phyloP scores from a whole-genome alignment of 1,140 invertebrate species.

The Hylyphantes graminicola region DNA sequence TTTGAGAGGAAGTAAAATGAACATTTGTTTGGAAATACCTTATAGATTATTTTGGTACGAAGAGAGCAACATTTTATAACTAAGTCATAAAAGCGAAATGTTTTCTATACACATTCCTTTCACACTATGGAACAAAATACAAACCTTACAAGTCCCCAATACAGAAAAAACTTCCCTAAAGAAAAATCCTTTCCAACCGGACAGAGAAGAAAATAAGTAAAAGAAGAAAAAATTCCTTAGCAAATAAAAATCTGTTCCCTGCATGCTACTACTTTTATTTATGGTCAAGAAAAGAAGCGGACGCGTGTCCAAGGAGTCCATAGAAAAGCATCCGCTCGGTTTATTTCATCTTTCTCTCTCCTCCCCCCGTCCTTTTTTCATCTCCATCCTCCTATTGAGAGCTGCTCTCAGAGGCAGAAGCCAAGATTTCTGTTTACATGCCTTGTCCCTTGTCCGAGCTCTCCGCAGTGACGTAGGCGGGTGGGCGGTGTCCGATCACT shows the following conservation, averaged over 20 bases:
- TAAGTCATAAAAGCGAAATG: too few species aligned
- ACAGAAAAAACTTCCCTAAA: background rate
- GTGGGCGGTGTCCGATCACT: slow-evolving; percentile 59
- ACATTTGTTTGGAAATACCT: too few species aligned
- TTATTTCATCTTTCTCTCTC: slow-evolving; percentile 52
- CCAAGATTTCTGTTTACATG: slow-evolving; percentile 60
- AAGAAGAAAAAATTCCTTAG: background rate
- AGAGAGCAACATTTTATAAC: too few species aligned
- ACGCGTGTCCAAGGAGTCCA: slow-evolving; percentile 44
- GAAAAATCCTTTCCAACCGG: background rate
- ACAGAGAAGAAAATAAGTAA: background rate
- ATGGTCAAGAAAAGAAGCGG: slow-evolving; percentile 34
- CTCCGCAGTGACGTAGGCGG: slow-evolving; percentile 38
- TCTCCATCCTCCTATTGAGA: slow-evolving; percentile 41
- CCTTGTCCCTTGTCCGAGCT: slow-evolving; percentile 54
- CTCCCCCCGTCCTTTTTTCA: background rate
- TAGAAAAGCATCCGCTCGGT: slow-evolving; percentile 51
- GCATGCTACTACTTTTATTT: slow-evolving; percentile 47
- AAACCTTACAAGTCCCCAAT: background rate
- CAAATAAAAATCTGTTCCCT: slow-evolving; percentile 47
- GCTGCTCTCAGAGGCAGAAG: slow-evolving; percentile 51
- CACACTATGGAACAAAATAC: background rate
- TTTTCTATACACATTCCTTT: too few species aligned
- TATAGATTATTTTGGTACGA: too few species aligned
- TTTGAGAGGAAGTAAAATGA: too few species aligned